These are phyloP conservation scores for Alentia gelatinosa DNA, from an alignment of 2,888 invertebrate species.

Conservation along the genomic window DNA sequence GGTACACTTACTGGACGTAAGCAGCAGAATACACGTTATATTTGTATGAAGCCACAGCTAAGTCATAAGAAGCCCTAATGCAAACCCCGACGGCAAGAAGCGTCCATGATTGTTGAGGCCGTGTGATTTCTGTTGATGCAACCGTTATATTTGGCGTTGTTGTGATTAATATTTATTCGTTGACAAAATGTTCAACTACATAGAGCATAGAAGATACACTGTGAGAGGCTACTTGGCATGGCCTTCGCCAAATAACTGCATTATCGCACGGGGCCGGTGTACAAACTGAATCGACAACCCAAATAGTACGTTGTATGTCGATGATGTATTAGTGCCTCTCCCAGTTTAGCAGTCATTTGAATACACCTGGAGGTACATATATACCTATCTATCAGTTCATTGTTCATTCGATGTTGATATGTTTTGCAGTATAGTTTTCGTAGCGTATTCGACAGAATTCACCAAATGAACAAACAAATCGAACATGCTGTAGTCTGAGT, in stretches of 20 bases:
- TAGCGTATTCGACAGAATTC: too few species aligned
- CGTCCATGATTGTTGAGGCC: neutral
- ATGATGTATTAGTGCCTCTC: neutral
- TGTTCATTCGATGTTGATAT: too few species aligned
- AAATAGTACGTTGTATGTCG: too few species aligned
- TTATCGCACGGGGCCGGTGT: slow-evolving; percentile 6
- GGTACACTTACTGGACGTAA: neutral
- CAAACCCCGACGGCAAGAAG: neutral
- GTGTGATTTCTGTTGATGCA: neutral
- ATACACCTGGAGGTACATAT: too few species aligned
- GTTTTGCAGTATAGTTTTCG: too few species aligned
- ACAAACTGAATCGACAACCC: too few species aligned
- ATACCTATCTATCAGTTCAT: too few species aligned
- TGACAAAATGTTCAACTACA: too few species aligned
- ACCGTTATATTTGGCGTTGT: too few species aligned
- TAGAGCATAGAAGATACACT: neutral
- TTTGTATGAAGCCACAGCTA: neutral
- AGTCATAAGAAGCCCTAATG: neutral
- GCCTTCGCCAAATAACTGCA: slow-evolving; percentile 7
- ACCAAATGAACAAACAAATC: too few species aligned
- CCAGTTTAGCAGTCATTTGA: neutral
- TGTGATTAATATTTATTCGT: too few species aligned
- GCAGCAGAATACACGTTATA: neutral
- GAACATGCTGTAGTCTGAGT: too few species aligned
- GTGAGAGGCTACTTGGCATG: neutral